These are phyloP conservation scores for Silurus lanzhouensis DNA, from an alignment of 2,797 vertebrate species.

Conservation along the genomic window DNA sequence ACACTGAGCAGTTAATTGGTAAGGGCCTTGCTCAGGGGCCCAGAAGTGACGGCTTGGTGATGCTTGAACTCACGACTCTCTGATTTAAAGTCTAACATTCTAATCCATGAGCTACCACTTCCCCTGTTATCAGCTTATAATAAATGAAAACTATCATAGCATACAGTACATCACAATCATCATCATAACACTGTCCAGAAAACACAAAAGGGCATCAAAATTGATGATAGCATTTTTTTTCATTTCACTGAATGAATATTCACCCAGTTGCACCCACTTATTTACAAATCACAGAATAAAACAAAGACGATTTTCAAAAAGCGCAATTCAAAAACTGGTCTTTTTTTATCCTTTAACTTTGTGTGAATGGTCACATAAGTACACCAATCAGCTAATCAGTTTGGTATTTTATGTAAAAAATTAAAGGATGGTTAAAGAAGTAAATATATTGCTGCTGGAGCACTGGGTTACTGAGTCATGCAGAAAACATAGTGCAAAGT, in stretches of 20 bases:
- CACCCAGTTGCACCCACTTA: not conserved
- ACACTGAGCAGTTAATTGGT: too few relatives aligned
- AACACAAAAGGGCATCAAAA: constrained; percentile 5
- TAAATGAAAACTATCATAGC: not conserved
- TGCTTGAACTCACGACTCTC: too few relatives aligned
- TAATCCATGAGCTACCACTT: too few relatives aligned
- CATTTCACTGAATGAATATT: not conserved
- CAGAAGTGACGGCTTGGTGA: too few relatives aligned
- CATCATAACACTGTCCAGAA: not conserved
- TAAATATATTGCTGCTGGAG: not conserved
- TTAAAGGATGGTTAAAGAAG: not conserved
- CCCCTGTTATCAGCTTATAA: not conserved
- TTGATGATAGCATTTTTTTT: not conserved
- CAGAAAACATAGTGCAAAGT: not conserved
- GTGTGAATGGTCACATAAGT: not conserved
- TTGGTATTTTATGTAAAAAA: not conserved
- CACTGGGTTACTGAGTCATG: not conserved
- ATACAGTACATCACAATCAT: not conserved
- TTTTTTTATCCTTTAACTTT: not conserved
- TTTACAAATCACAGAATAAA: constrained; percentile 16
- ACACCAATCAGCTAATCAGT: not conserved
- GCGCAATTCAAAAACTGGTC: not conserved
- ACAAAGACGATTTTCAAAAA: not conserved
- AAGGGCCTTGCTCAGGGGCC: too few relatives aligned
- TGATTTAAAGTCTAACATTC: too few relatives aligned